phyloP scores from a whole-genome alignment of 2,888 invertebrate species.

The Nebria brevicollis region DNA sequence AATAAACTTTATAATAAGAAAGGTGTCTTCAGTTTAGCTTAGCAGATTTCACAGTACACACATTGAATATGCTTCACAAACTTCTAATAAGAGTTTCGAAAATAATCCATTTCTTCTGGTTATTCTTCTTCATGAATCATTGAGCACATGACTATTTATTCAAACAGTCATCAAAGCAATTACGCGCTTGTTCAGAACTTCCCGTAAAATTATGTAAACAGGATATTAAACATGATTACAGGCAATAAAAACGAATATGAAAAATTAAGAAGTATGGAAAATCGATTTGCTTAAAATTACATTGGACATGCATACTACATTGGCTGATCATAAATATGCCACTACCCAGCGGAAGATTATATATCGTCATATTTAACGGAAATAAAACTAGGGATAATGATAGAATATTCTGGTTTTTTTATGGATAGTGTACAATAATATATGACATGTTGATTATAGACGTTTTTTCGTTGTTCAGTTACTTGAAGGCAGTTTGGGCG shows the following conservation, averaged over 20 bases:
- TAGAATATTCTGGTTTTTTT: constrained; percentile 13
- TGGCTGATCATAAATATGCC: constrained; percentile 50
- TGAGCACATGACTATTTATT: background rate
- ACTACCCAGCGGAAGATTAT: constrained; percentile 5
- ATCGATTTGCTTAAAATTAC: constrained; percentile 50
- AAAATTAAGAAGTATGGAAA: constrained; percentile 20
- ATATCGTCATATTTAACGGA: background rate
- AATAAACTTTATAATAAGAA: constrained; percentile 45
- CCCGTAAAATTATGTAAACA: constrained; percentile 4
- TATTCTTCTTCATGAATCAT: background rate
- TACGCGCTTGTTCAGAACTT: background rate
- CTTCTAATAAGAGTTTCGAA: background rate
- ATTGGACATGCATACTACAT: constrained; percentile 49
- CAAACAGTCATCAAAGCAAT: background rate
- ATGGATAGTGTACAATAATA: background rate
- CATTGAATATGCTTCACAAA: background rate
- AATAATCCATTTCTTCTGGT: background rate
- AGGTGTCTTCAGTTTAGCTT: background rate
- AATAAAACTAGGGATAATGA: constrained; percentile 7
- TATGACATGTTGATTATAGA: constrained; percentile 15
- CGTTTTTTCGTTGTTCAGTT: background rate
- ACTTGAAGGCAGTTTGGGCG: background rate
- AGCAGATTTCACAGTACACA: background rate
- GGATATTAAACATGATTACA: constrained; percentile 34
- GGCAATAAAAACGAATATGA: constrained; percentile 30